Conservation (phyloP, 2,888 invertebrate genomes). For the Branchipolynoe longqiensis region DNA sequence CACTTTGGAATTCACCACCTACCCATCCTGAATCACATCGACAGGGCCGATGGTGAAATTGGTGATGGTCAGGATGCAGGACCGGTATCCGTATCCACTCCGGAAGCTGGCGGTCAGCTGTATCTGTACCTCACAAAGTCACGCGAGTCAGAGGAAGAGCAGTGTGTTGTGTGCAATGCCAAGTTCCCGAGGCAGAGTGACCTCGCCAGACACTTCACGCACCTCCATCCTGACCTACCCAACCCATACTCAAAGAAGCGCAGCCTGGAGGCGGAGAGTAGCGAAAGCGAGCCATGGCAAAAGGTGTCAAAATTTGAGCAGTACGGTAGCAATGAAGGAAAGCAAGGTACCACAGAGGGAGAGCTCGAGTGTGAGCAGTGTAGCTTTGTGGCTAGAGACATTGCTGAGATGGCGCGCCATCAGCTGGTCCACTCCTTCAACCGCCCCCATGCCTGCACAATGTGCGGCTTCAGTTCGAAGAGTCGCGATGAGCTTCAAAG, state of each 20-base stretch:
- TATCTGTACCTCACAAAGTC: constrained; percentile 53
- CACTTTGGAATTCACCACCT: constrained; percentile 78
- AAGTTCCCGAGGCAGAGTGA: constrained; percentile 82
- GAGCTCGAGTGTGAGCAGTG: constrained; percentile 80
- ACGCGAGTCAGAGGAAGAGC: constrained; percentile 40
- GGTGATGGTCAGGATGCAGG: too few relatives aligned
- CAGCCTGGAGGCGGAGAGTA: constrained; percentile 44
- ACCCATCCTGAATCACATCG: constrained; percentile 64
- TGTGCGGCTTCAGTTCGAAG: constrained; percentile 80
- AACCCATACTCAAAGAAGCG: constrained; percentile 75
- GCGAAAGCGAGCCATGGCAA: constrained; percentile 62
- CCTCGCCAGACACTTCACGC: constrained; percentile 81
- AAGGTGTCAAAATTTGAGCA: constrained; percentile 62
- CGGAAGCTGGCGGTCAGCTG: constrained; percentile 71
- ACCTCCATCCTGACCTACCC: constrained; percentile 76
- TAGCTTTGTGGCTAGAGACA: constrained; percentile 79
- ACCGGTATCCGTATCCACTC: constrained; percentile 75
- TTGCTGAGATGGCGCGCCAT: constrained; percentile 80
- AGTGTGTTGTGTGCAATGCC: constrained; percentile 80
- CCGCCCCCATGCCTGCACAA: constrained; percentile 79
- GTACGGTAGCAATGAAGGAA: constrained; percentile 45
- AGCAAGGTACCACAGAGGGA: constrained; percentile 70
- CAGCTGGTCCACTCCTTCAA: constrained; percentile 80
- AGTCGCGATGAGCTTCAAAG: constrained; percentile 81
- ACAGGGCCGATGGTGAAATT: constrained; percentile 66